Conservation (phyloP, 1,140 invertebrate genomes). For the Danaus melanippus region DNA sequence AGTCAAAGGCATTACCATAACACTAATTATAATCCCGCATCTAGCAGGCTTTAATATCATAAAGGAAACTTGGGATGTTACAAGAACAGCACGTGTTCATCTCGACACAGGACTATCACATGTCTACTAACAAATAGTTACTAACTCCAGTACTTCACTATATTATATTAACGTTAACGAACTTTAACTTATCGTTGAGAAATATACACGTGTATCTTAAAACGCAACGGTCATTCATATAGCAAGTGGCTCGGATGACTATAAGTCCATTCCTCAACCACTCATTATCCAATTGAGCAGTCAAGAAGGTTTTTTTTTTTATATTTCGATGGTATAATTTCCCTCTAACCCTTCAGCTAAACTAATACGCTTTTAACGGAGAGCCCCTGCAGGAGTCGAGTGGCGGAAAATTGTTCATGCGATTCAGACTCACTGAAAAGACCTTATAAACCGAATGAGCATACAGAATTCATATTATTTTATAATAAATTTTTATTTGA, state of each 20-base stretch:
- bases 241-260: no score
- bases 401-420: conserved; percentile 23
- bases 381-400: conserved; percentile 16
- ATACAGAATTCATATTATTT: no score
- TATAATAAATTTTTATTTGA: no score
- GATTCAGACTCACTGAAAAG: conserved; percentile 12
- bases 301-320: conserved; percentile 1
- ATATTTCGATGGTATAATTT: conserved; percentile 5
- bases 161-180: no score
- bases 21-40: conserved; percentile 7
- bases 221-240: no score
- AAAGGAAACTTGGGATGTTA: conserved; percentile 3
- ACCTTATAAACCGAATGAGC: conserved; percentile 15
- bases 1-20: conserved; percentile 8
- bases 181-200: no score
- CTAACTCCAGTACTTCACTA: no score
- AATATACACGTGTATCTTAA: no score
- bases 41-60: conserved; percentile 4
- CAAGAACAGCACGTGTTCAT: not conserved
- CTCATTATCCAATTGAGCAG: no score
- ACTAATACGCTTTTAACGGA: conserved; percentile 15
- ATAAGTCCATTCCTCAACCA: no score
- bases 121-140: no score
- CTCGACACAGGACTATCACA: no score
- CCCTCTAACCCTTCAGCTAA: conserved; percentile 11